Percentiles rank a stretch among this genome's conserved stretches.
Evolutionary conservation across 2,797 vertebrate genomes (phyloP).

Genomic region (Bovichtus variegatus): DNA sequence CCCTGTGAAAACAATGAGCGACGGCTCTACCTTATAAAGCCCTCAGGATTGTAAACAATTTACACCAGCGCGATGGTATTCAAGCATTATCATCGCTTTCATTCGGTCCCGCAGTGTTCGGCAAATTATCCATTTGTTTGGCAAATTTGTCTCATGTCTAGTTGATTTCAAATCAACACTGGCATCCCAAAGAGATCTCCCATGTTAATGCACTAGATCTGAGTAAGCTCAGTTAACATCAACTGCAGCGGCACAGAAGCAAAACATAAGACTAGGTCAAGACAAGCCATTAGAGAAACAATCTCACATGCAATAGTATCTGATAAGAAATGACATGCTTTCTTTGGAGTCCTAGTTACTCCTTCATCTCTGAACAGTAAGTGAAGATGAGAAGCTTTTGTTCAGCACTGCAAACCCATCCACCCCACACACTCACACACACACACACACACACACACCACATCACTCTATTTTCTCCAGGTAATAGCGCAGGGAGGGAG

Average conservation of each 20-base stretch:
- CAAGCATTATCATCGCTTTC: constrained; percentile 41
- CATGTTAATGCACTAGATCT: constrained; percentile 10
- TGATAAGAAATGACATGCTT: constrained; percentile 64
- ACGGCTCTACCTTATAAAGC: constrained; percentile 60
- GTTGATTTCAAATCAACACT: constrained; percentile 58
- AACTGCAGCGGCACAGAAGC: constrained; percentile 22
- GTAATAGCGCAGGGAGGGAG: constrained; percentile 71
- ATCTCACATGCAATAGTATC: constrained; percentile 40
- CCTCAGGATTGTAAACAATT: constrained; percentile 66
- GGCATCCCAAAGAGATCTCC: constrained; percentile 27
- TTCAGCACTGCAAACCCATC: constrained; percentile 46
- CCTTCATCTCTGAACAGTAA: constrained; percentile 60
- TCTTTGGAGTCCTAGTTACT: constrained; percentile 59
- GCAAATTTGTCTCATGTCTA: constrained; percentile 67
- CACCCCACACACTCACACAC: constrained; percentile 24
- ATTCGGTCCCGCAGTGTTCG: constrained; percentile 53
- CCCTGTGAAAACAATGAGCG: constrained; percentile 67
- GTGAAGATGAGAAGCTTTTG: constrained; percentile 64
- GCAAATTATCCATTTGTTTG: constrained; percentile 72
- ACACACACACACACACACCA: constrained; percentile 22
- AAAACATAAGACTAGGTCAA: constrained; percentile 23
- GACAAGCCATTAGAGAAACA: constrained; percentile 53
- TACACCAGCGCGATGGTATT: constrained; percentile 44
- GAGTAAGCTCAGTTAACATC: constrained; percentile 40
- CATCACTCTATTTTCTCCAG: constrained; percentile 71